These are phyloP conservation scores for Tragelaphus strepsiceros DNA, from an alignment of 2,113 vertebrate genomes.

Conservation along the genomic window DNA sequence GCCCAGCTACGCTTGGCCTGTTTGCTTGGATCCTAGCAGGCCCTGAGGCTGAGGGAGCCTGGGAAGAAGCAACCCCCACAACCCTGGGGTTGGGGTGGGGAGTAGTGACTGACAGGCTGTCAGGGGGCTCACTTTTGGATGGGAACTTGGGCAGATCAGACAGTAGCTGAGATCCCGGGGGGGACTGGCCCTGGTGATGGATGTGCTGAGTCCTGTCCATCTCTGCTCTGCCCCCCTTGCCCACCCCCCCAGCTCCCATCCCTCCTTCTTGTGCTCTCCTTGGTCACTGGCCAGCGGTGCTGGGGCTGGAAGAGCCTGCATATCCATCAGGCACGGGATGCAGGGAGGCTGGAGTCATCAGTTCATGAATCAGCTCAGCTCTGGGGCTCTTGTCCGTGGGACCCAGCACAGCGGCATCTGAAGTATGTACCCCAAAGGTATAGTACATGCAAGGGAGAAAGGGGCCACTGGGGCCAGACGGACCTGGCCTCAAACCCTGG, in stretches of 20 bases:
- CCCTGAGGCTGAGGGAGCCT: neutral
- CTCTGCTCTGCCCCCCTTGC: conserved; percentile 4
- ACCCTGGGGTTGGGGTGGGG: neutral
- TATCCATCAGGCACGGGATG: conserved; percentile 4
- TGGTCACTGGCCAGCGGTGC: conserved; percentile 31
- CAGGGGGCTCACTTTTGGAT: neutral
- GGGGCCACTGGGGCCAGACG: neutral
- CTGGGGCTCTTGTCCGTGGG: neutral
- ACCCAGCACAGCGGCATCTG: neutral
- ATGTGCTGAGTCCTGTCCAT: neutral
- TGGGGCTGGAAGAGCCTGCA: neutral
- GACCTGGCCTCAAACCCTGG: neutral
- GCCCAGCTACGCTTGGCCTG: neutral
- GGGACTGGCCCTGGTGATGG: conserved; percentile 7
- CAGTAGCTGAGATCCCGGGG: neutral
- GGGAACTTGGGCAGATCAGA: conserved; percentile 34
- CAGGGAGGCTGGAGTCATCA: neutral
- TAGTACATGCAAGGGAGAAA: neutral
- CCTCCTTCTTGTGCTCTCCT: neutral
- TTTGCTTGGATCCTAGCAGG: neutral
- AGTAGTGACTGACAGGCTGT: conserved; percentile 25
- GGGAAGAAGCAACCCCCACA: neutral
- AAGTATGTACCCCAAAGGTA: neutral
- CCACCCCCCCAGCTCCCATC: neutral
- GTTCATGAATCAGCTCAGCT: conserved; percentile 28